Evolutionary conservation across 1,140 invertebrate genomes (phyloP).

Genomic region (Hylaeus anthracinus): DNA sequence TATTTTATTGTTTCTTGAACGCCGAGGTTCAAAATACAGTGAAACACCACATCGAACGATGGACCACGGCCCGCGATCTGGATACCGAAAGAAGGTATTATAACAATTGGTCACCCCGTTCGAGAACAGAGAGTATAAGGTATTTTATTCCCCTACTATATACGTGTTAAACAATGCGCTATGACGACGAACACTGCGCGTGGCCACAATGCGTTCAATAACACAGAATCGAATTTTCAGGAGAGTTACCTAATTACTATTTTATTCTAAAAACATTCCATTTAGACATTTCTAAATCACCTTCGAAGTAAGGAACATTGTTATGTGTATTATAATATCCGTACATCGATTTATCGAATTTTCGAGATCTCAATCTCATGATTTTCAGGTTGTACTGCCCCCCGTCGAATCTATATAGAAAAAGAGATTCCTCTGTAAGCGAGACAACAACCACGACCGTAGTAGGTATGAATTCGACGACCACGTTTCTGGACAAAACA

Average conservation of each 20-base stretch:
- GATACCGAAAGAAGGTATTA: slow-evolving; percentile 84
- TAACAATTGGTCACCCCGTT: slow-evolving; percentile 89
- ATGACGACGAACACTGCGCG: background rate
- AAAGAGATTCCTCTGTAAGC: slow-evolving; percentile 86
- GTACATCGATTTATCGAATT: too few species aligned
- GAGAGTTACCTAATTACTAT: slow-evolving; percentile 11
- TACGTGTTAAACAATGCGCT: background rate
- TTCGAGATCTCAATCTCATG: background rate
- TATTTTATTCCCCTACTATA: slow-evolving; percentile 68
- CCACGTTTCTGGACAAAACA: slow-evolving; percentile 73
- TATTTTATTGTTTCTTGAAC: slow-evolving; percentile 96
- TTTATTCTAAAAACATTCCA: background rate
- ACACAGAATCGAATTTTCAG: slow-evolving; percentile 4
- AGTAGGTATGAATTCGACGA: slow-evolving; percentile 77
- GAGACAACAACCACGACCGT: slow-evolving; percentile 87
- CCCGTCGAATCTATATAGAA: slow-evolving; percentile 82
- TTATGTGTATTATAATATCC: background rate
- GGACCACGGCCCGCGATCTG: slow-evolving; percentile 85
- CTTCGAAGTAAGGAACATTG: background rate
- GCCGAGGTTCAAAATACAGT: slow-evolving; percentile 94
- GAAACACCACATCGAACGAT: slow-evolving; percentile 89
- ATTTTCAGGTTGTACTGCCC: slow-evolving; percentile 84
- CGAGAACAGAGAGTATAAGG: slow-evolving; percentile 91
- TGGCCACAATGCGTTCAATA: background rate
- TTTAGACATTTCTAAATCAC: slow-evolving; percentile 5